These are phyloP conservation scores for Trachelus stipa DNA, from an alignment of 2,888 invertebrate species.

Conservation along the genomic window DNA sequence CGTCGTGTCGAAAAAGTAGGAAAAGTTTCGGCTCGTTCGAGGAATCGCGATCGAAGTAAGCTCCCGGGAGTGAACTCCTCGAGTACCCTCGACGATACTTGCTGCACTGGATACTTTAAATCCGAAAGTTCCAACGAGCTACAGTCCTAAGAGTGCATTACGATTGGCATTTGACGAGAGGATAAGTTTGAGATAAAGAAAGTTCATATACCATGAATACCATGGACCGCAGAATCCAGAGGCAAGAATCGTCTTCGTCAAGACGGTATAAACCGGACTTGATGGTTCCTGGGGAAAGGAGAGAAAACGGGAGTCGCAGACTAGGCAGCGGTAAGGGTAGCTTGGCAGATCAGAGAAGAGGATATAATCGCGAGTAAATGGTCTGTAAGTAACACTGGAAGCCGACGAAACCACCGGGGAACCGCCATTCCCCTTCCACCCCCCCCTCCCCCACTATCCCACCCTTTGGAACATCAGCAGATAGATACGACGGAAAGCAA, in stretches of 20 bases:
- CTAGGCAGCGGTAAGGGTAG: neutral
- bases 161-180: neutral
- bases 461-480: conserved; percentile 24
- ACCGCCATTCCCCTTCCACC: neutral
- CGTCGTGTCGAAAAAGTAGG: neutral
- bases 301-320: conserved; percentile 16
- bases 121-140: neutral
- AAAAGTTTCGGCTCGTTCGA: neutral
- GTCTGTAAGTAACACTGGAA: conserved; percentile 44
- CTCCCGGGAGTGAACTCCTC: neutral
- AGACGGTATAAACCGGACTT: conserved; percentile 12
- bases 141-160: neutral
- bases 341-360: conserved; percentile 25
- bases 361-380: conserved; percentile 54
- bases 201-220: neutral
- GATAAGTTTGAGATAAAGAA: neutral
- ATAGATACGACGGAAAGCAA: conserved; percentile 28
- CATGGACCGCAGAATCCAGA: neutral
- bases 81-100: neutral
- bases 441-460: neutral
- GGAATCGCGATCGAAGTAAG: neutral
- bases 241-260: no score
- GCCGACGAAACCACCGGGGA: conserved; percentile 40
- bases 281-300: neutral
- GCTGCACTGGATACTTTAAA: neutral